Evolutionary conservation across 2,113 vertebrate species (phyloP).

Genomic region (Xyliphius kryptos): DNA sequence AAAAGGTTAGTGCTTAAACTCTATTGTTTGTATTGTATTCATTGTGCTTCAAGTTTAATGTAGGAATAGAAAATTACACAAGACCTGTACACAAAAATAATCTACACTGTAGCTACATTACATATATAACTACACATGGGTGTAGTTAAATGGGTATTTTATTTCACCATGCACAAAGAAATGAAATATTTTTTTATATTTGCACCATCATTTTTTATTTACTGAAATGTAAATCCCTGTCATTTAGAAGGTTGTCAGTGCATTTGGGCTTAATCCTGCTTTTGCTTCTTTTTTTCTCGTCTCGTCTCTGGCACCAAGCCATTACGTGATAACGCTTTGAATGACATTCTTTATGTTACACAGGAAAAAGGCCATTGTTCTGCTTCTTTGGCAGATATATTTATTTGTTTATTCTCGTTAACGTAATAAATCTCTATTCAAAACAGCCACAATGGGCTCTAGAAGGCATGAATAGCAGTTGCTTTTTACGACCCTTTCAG

Average conservation of each 20-base stretch:
- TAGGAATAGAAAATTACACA: too few relatives aligned
- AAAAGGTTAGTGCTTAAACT: slow-evolving; percentile 74
- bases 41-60: too few relatives aligned
- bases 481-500: slow-evolving; percentile 56
- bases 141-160: too few relatives aligned
- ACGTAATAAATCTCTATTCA: slow-evolving; percentile 58
- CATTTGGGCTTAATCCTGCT: slow-evolving; percentile 9
- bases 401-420: slow-evolving; percentile 54
- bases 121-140: too few relatives aligned
- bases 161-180: too few relatives aligned
- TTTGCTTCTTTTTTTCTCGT: slow-evolving; percentile 5
- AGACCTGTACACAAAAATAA: too few relatives aligned
- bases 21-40: too few relatives aligned
- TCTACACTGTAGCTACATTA: too few relatives aligned
- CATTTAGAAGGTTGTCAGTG: too few relatives aligned
- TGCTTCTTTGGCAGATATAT: slow-evolving; percentile 52
- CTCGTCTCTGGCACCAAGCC: slow-evolving; percentile 8
- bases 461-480: slow-evolving; percentile 51
- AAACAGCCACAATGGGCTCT: slow-evolving; percentile 53
- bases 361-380: slow-evolving; percentile 50
- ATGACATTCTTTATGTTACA: slow-evolving; percentile 29
- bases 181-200: too few relatives aligned
- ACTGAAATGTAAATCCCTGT: too few relatives aligned
- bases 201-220: too few relatives aligned
- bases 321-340: slow-evolving; percentile 21